Evolutionary conservation across 2,888 invertebrate genomes (phyloP), one percentile per base, ranked within the genome.

Genomic region (Agrotis segetum): DNA sequence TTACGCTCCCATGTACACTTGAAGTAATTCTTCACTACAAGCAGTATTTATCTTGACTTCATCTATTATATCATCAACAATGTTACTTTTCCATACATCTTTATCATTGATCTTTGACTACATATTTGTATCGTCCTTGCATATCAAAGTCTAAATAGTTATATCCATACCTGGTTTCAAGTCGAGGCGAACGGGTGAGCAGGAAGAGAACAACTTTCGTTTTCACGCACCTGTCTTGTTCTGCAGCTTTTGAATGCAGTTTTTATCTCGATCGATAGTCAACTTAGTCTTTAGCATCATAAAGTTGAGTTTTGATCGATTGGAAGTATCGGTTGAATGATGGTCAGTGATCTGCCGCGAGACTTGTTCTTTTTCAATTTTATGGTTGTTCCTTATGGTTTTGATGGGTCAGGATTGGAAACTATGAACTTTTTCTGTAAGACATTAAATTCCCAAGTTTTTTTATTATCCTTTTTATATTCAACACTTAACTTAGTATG

Each of bases 141-240:
- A 77, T 85, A 83, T 85, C 84, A 88, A 87, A 88, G 86, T 84
- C 87, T 88, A 88, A 87, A 87, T 86, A 86, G 86, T 85, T 85
- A 85, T 87, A 87, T 70, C 87, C 84, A 88, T 88, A 88, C 87
- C 86, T 87, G 87, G 88, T 86, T 88, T 79, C 78, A 81, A 87
- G 85, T 87, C 93, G 94, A 95, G 94, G 95, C 92, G 85, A 94
- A 89, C 95, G 88, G 89, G 92, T 91, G 90, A 95, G 86, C 96
- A 96, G 96, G 96, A 96, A 96, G 95, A 92, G 93, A 95, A 95
- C 96, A 95, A 96, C 96, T 96, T 96, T 96, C 96, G 91, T 95
- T 95, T 96, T 96, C 94, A 92, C 90, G 90, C 96, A 96, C 96
- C 96, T 96, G 96, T 94, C 93, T 90, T 91, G 93, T 91, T 91